A percentile compares a stretch with the other conserved stretches of the same genome.
Evolutionary conservation across 2,113 vertebrate genomes (phyloP).

Genomic region (Chaetops frenatus): DNA sequence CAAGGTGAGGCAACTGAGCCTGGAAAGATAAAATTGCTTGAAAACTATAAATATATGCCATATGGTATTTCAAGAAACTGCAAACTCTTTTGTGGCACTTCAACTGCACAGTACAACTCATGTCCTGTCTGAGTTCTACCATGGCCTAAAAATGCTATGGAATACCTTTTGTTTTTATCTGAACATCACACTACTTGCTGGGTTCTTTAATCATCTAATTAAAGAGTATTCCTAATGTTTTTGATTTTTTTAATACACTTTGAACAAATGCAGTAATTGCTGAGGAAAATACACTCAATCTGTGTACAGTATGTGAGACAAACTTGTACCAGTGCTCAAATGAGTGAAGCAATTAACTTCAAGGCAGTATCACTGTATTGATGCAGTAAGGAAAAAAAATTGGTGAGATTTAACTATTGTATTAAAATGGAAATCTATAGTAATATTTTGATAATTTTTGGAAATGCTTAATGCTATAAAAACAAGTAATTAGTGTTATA

Average conservation of each 20-base stretch:
- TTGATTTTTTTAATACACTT: conserved; percentile 28
- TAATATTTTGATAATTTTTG: background rate
- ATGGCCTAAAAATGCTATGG: background rate
- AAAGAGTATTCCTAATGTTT: background rate
- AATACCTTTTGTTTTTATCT: background rate
- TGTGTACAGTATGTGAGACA: background rate
- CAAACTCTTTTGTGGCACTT: background rate
- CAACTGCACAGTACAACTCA: background rate
- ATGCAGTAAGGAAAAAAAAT: background rate
- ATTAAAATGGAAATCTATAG: background rate
- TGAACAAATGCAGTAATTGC: conserved; percentile 22
- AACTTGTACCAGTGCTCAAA: background rate
- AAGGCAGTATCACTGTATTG: background rate
- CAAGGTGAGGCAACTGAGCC: background rate
- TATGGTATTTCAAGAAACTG: background rate
- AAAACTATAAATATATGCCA: background rate
- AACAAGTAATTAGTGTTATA: background rate
- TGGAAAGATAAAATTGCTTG: background rate
- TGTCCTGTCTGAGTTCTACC: background rate
- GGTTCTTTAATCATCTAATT: conserved; percentile 41
- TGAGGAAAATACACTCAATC: background rate
- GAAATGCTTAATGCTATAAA: background rate
- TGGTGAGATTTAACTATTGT: background rate
- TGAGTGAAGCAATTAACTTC: background rate
- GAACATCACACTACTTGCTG: background rate